phyloP scores from a whole-genome alignment of 2,888 invertebrate species.

The Tuta absoluta region DNA sequence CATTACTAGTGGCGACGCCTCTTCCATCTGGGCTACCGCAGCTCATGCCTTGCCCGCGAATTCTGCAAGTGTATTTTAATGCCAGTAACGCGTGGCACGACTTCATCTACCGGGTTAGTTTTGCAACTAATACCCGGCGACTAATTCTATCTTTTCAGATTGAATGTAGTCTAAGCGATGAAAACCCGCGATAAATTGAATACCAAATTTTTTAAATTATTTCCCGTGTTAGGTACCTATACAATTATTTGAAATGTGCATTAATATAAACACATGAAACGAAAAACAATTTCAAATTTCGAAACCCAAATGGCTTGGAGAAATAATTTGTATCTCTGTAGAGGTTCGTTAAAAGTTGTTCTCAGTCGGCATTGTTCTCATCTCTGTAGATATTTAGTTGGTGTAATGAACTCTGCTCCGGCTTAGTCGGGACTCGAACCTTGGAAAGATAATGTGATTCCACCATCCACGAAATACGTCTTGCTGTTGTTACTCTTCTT shows the following conservation, averaged over 20 bases:
- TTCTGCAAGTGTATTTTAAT: too few relatives aligned
- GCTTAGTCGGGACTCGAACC: neutral
- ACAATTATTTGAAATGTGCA: neutral
- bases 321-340: constrained; percentile 14
- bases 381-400: constrained; percentile 21
- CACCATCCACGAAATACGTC: neutral
- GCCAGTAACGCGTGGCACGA: too few relatives aligned
- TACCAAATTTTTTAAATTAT: too few relatives aligned
- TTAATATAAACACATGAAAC: neutral
- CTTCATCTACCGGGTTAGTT: too few relatives aligned
- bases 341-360: constrained; percentile 17
- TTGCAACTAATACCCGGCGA: too few relatives aligned
- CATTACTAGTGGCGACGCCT: too few relatives aligned
- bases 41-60: too few relatives aligned
- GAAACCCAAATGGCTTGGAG: constrained; percentile 11
- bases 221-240: too few relatives aligned
- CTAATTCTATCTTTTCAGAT: too few relatives aligned
- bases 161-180: too few relatives aligned
- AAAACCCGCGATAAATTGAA: too few relatives aligned
- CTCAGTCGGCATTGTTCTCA: constrained; percentile 19
- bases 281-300: neutral
- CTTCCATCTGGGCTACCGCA: too few relatives aligned
- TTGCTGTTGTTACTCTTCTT: neutral
- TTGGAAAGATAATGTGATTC: neutral
- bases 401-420: constrained; percentile 17